Percentiles rank a stretch among this genome's conserved stretches.
These are phyloP conservation scores for Mythimna impura DNA, from an alignment of 2,888 invertebrate species.

Conservation along the genomic window DNA sequence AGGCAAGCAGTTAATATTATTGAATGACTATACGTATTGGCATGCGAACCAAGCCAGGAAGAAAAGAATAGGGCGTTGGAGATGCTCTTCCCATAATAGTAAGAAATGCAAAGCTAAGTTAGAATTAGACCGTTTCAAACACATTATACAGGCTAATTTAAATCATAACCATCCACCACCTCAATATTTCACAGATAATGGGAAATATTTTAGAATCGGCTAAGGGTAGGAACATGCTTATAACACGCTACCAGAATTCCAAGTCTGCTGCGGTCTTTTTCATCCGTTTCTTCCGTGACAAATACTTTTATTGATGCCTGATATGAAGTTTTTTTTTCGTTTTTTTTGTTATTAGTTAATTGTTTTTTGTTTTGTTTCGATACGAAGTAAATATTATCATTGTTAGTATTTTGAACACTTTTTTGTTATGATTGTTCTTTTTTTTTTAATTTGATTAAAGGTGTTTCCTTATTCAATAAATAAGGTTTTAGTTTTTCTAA, in stretches of 20 bases:
- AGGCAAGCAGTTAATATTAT: conserved; percentile 62
- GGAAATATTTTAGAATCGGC: conserved; percentile 41
- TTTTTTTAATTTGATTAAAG: not conserved
- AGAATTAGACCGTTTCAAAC: conserved; percentile 31
- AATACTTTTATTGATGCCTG: not conserved
- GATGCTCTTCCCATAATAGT: conserved; percentile 49
- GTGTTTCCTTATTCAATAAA: not conserved
- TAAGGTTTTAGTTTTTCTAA: not conserved
- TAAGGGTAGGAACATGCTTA: not conserved
- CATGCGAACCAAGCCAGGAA: conserved; percentile 31
- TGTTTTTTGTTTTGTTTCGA: not conserved
- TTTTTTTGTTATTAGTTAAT: not conserved
- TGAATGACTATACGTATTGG: conserved; percentile 63
- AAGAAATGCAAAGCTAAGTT: conserved; percentile 53
- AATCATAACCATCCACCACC: conserved; percentile 49
- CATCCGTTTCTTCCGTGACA: not conserved
- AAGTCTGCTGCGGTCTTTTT: not conserved
- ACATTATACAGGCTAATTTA: conserved; percentile 44
- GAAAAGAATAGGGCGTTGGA: conserved; percentile 41
- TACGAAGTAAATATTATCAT: not conserved
- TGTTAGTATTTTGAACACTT: conserved; percentile 2
- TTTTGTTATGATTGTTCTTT: conserved; percentile 1
- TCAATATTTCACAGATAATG: conserved; percentile 33
- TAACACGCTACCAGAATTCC: not conserved
- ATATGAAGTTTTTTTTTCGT: not conserved